These are phyloP conservation scores for Dendronephthya gigantea DNA, from an alignment of 64 coral and sea anemone species.

Conservation along the genomic window DNA sequence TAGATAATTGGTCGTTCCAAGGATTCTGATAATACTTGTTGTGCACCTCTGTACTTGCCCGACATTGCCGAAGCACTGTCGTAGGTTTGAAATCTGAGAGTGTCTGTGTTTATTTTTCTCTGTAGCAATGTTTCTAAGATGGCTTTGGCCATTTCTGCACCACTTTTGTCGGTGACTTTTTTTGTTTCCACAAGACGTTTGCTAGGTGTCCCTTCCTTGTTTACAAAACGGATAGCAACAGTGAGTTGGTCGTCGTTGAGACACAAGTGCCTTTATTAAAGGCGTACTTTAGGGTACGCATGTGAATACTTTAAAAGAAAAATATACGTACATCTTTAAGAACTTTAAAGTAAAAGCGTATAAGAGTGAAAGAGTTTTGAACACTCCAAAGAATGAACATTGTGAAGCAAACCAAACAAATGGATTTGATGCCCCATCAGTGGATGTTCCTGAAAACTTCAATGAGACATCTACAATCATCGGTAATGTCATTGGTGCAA, in stretches of 20 bases:
- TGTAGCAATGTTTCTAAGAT: background rate
- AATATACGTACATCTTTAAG: slow-evolving; percentile 3
- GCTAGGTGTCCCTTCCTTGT: background rate
- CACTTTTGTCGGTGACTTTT: background rate
- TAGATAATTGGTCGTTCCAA: background rate
- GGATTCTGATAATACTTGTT: background rate
- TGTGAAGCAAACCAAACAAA: background rate
- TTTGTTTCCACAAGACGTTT: background rate
- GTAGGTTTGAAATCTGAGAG: background rate
- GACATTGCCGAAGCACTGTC: background rate
- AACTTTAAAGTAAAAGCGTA: slow-evolving; percentile 16
- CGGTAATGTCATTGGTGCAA: no score
- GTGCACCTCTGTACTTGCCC: background rate
- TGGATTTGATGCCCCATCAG: background rate
- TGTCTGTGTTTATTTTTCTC: background rate
- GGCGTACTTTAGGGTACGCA: background rate
- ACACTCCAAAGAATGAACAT: slow-evolving; percentile 16
- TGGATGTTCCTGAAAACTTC: background rate
- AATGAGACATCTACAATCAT: no score
- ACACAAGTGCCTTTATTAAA: slow-evolving; percentile 18
- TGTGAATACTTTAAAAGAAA: slow-evolving; percentile 13
- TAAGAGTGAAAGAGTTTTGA: background rate
- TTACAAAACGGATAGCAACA: no score
- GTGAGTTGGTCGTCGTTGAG: no score
- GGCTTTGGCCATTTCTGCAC: background rate